Conservation (phyloP, 2,797 vertebrate genomes). For the Schizopygopsis pylzovi region DNA sequence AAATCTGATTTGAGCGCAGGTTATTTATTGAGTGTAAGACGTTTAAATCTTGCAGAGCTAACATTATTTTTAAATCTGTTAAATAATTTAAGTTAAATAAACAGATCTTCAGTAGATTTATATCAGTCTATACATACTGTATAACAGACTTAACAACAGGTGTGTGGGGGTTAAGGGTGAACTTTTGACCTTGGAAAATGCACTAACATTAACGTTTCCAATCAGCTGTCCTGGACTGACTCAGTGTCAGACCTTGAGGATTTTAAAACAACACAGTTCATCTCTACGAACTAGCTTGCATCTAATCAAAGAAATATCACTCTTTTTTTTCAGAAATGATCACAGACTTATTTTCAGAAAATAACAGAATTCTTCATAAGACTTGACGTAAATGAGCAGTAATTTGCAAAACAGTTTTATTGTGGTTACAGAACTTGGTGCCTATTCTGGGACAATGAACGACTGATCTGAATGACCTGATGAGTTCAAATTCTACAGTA, state of each 20-base stretch:
- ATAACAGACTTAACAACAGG: not conserved
- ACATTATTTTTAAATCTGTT: not conserved
- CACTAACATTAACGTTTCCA: not conserved
- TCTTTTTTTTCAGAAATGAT: not conserved
- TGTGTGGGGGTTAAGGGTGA: not conserved
- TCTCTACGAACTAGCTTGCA: not conserved
- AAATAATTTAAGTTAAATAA: not conserved
- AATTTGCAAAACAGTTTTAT: not conserved
- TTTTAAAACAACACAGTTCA: not conserved
- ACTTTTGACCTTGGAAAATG: not conserved
- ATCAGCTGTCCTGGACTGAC: not conserved
- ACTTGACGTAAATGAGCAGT: not conserved
- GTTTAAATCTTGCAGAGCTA: not conserved
- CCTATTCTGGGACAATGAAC: not conserved
- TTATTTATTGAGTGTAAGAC: not conserved
- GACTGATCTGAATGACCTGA: not conserved
- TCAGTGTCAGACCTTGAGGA: not conserved
- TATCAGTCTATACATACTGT: not conserved
- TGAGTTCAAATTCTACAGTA: not conserved
- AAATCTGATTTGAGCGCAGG: not conserved
- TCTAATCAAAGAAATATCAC: not conserved
- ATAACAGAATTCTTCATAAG: not conserved
- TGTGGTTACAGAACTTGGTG: not conserved
- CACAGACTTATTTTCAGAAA: not conserved
- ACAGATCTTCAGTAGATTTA: not conserved